Evolutionary conservation across 2,888 invertebrate species (phyloP), one percentile per base, ranked within the genome.

Genomic region (Brachylomia viminalis): DNA sequence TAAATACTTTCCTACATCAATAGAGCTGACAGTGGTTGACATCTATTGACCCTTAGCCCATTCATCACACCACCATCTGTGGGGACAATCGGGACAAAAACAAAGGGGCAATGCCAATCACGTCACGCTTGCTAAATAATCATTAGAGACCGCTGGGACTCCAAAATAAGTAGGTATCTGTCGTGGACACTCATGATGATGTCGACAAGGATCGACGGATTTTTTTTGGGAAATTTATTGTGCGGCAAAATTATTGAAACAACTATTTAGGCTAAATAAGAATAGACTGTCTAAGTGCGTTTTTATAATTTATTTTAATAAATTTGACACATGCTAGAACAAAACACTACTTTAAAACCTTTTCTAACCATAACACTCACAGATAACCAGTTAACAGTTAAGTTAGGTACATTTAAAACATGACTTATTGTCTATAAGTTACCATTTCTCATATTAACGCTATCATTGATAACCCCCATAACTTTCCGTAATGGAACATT

Each of bases 41-140:
- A 86, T 87, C 86, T 84, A 89, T 89, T 87, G 89, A 87, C 88
- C 85, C 86, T 82, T 66, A 77, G 75, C 74, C 85, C 83, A 88
- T 90, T 90, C 87, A 88, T 90, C 87, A 90, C 78, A 85, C 73
- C 76, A 81, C 78, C 81, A 84, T 86, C 86, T 83, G 86, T 83
- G 79, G 80, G 80, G 83, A 88, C 86, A 85, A 88, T 87, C 76
- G 66, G 62, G 64, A 76, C 76, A 79, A 88, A 89, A 89, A 90
- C 90, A 90, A 90, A 85, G 84, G 83, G 82, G 73, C 81, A 72
- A 64, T 79, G 84, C 81, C 84, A 86, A 87, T 88, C 87, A 84
- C 72, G 70, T 72, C 73, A 66, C 69, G 66, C 65, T 73, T 58
- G 78, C 79, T 77, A 80, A 80, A 86, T 78, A 84, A 86, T 86